Conservation (phyloP, 2,797 vertebrate genomes). For the Lophura swinhoii region DNA sequence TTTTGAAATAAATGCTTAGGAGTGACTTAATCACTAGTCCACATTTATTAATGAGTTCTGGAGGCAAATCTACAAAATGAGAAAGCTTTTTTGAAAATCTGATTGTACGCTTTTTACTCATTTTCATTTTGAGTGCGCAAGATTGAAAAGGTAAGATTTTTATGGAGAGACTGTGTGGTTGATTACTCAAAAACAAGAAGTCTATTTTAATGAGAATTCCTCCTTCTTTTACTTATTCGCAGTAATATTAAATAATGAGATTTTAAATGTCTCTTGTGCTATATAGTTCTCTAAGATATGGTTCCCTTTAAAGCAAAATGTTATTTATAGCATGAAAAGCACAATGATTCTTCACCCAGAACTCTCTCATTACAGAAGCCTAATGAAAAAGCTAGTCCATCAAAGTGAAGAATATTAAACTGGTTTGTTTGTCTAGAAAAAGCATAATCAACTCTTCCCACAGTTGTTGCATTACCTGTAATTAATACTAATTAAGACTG, state of each 20-base stretch:
- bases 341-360: constrained; percentile 12
- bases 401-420: constrained; percentile 39
- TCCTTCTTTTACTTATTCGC: background rate
- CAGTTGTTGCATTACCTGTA: constrained; percentile 66
- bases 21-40: background rate
- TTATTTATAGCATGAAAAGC: constrained; percentile 41
- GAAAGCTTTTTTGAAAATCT: background rate
- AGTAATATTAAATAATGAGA: constrained; percentile 20
- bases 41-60: background rate
- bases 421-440: constrained; percentile 64
- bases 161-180: background rate
- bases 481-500: constrained; percentile 81
- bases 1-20: background rate
- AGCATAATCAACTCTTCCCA: constrained; percentile 60
- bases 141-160: background rate
- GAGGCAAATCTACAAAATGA: background rate
- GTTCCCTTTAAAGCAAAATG: constrained; percentile 27
- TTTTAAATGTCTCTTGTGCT: constrained; percentile 20
- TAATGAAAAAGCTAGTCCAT: constrained; percentile 13
- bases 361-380: background rate
- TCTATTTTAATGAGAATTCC: background rate
- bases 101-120: background rate
- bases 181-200: background rate
- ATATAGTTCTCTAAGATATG: background rate
- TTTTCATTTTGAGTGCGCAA: background rate